Evolutionary conservation across 2,888 invertebrate genomes (phyloP).

Genomic region (Vesta saturnalis): DNA sequence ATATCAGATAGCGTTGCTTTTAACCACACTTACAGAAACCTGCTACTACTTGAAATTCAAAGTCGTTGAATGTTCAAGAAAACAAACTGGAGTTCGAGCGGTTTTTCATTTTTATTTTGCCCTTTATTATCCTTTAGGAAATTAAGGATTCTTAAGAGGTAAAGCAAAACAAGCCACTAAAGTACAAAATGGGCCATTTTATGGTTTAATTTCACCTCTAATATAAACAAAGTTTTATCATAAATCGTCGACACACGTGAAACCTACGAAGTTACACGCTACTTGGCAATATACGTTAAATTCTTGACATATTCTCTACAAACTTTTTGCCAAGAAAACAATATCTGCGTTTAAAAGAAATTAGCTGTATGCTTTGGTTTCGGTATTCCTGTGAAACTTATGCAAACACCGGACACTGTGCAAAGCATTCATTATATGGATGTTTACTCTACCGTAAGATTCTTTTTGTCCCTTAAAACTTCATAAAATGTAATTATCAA

Average conservation of each 20-base stretch:
- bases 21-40: conserved; percentile 33
- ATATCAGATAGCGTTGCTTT: conserved; percentile 26
- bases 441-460: conserved; percentile 3
- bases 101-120: conserved; percentile 35
- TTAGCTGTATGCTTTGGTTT: conserved; percentile 19
- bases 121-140: conserved; percentile 42
- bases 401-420: conserved; percentile 14
- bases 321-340: conserved; percentile 29
- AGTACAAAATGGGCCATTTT: conserved; percentile 44
- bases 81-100: conserved; percentile 30
- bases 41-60: conserved; percentile 35
- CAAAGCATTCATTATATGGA: neutral
- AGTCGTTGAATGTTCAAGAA: conserved; percentile 29
- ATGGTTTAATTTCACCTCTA: conserved; percentile 48
- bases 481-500: conserved; percentile 4
- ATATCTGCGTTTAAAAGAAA: conserved; percentile 16
- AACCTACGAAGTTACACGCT: conserved; percentile 38
- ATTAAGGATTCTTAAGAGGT: conserved; percentile 46
- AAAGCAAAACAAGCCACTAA: conserved; percentile 44
- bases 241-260: conserved; percentile 50
- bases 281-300: conserved; percentile 33
- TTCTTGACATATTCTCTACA: conserved; percentile 30
- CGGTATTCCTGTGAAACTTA: conserved; percentile 28
- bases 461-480: neutral
- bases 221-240: conserved; percentile 49